These are phyloP conservation scores for Oreocharis arfaki DNA, from an alignment of 2,113 vertebrate species.

Conservation along the genomic window DNA sequence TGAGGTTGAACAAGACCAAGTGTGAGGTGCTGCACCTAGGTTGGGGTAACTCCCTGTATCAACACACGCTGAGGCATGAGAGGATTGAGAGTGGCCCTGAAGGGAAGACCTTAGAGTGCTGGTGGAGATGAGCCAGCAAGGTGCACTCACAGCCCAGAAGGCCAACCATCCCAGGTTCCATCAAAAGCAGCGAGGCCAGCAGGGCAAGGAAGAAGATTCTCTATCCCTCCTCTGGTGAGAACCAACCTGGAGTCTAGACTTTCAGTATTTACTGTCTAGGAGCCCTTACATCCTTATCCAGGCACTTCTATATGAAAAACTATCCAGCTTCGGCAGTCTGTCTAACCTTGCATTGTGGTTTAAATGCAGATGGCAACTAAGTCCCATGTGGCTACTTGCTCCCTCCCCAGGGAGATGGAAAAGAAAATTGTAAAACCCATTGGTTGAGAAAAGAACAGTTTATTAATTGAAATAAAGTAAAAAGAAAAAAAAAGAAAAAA, in stretches of 20 bases:
- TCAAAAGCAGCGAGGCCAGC: neutral
- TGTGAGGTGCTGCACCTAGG: neutral
- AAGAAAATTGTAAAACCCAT: neutral
- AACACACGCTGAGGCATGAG: neutral
- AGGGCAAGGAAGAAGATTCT: neutral
- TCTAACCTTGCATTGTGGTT: neutral
- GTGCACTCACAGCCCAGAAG: neutral
- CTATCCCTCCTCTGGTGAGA: neutral
- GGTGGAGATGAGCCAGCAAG: neutral
- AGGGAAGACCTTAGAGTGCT: neutral
- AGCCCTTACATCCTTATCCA: neutral
- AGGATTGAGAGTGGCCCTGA: neutral
- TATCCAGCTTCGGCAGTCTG: neutral
- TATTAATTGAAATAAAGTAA: neutral
- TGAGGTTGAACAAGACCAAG: neutral
- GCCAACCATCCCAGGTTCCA: neutral
- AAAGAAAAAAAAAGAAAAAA: neutral
- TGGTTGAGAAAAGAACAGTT: neutral
- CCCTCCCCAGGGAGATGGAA: rapidly evolving
- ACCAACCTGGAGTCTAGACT: neutral
- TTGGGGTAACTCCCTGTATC: neutral
- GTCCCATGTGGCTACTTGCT: neutral
- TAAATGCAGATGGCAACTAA: neutral
- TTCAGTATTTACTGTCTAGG: neutral
- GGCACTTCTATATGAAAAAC: neutral